A percentile compares a stretch with the other conserved stretches of the same genome.
Evolutionary conservation across 2,888 invertebrate species (phyloP).

Genomic region (Eupithecia pulchellata): DNA sequence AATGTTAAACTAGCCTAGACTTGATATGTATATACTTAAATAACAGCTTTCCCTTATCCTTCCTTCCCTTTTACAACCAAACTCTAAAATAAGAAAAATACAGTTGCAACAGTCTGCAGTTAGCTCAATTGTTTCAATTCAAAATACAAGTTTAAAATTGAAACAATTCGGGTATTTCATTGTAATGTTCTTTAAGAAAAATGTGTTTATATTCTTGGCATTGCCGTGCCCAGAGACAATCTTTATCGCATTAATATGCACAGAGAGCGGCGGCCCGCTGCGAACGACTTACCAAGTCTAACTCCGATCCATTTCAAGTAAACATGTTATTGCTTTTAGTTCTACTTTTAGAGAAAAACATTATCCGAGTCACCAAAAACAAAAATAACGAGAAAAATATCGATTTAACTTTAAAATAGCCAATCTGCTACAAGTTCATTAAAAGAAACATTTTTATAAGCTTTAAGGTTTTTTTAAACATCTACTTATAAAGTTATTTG

Average conservation of each 20-base stretch:
- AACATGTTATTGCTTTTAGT: constrained; percentile 46
- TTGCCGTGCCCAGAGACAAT: constrained; percentile 12
- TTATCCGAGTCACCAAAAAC: constrained; percentile 7
- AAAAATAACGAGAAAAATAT: constrained; percentile 1
- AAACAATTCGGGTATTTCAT: too few relatives aligned
- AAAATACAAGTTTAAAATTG: too few relatives aligned
- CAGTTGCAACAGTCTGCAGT: too few relatives aligned
- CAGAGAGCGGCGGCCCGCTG: constrained; percentile 18
- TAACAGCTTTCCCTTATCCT: too few relatives aligned
- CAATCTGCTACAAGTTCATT: not conserved
- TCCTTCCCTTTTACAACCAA: too few relatives aligned
- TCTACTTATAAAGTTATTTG: not conserved
- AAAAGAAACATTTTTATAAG: not conserved
- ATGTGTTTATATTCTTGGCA: not conserved
- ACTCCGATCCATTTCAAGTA: constrained; percentile 40
- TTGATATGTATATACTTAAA: too few relatives aligned
- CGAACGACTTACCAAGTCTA: constrained; percentile 32
- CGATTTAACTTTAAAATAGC: not conserved
- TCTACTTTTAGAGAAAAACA: constrained; percentile 31
- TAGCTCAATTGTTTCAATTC: too few relatives aligned
- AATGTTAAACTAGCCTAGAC: too few relatives aligned
- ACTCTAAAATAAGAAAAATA: too few relatives aligned
- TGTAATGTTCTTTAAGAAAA: too few relatives aligned
- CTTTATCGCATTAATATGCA: constrained; percentile 36
- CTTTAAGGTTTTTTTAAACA: not conserved